Base-by-base conservation (phyloP, 2,888 invertebrate genomes). In the Drosophila diplacantha region DNA sequence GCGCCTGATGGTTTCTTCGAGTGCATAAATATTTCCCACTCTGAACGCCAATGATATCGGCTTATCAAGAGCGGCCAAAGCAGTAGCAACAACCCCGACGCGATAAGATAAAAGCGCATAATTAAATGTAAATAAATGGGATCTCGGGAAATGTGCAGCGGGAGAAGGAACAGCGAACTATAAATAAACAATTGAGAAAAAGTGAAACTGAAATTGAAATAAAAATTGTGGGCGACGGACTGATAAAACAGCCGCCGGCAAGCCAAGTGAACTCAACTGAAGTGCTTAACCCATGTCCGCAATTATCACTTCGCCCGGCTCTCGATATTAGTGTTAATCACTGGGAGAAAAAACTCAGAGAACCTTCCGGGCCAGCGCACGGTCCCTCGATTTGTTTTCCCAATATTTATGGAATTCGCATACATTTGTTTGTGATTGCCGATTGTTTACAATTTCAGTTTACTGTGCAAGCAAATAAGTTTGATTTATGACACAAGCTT, bases 51-150 rank as follows among this genome's bases (percentile, higher is more conserved):
- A 3, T 18, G 67, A 37, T 66, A 49, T 59, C 44, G 44, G 37
- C 57, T 46, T 56, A 44, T 32, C 57, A 20, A 31, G 56, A 18
- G 44, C 58, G 57, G 16, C 22, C 39, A 24, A 24, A 39, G 20
- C 31, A 66, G 22, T 41, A 59, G 22, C 29, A 53, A 43, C 38
- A 51, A 52, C 22, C 22, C 38, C 29, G n/a, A 34, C 38, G 65
- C 51, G 54, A 65, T 57, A 69, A 69, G 64, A 69, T 67, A 67
- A 60, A 69, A 62, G 38, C 54, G 62, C 62, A 65, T 65, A 69
- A 68, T 62, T 69, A 51, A 63, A 69, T 35, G 63, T 57, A 53
- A 63, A 57, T 50, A 49, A 58, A 37, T 34, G 24, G 37, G 44
- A 50, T 59, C 58, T 59, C 44, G 44, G 38, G 37, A 63, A 49